Evolutionary conservation across 2,113 vertebrate species (phyloP), one percentile per base, ranked within the genome.

Genomic region (Catharus fuscescens): DNA sequence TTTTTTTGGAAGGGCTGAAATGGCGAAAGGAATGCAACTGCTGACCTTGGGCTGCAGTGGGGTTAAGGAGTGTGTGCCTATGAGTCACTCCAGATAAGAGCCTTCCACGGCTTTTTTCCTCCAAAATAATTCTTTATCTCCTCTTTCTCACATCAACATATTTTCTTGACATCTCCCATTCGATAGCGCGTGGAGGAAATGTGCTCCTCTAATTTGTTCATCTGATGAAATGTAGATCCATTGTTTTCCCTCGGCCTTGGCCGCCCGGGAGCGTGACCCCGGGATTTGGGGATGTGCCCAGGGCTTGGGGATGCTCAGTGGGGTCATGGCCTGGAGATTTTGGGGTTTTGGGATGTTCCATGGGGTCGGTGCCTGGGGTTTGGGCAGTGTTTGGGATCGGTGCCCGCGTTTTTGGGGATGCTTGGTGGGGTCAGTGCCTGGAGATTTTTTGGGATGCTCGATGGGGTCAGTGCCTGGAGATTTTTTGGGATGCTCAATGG

Each of bases 1-100:
- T 95, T 96, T 95, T 96, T 96, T 96, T 73, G 87, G 93, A 83
- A 95, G 95, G 96, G 96, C 56, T 94, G 96, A 95, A 96, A 91
- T 59, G 74, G 83, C 20, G 62, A 91, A 83, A 97, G 95, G 97
- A 97, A 97, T 97, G 97, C 87, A 90, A 82, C 95, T 54, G 92
- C 96, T 97, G 97, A 97, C 97, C 97, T 97, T 97, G 97, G 95
- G 96, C 95, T 91, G 96, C 96, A 94, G 91, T 95, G 93, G 96
- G 97, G 97, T 97, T 97, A 97, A 97, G 97, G 97, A 97, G 96
- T 97, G 97, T 97, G 92, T 88, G 92, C 94, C 87, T 96, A 56
- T 97, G 97, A 97, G 94, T 97, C 97, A 97, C 88, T 93, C 71
- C 93, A 80, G 97, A 97, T 97, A 97, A 97, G 94, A 90, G 84